Conservation (phyloP, 2,113 vertebrate genomes). For the Gambusia affinis region DNA sequence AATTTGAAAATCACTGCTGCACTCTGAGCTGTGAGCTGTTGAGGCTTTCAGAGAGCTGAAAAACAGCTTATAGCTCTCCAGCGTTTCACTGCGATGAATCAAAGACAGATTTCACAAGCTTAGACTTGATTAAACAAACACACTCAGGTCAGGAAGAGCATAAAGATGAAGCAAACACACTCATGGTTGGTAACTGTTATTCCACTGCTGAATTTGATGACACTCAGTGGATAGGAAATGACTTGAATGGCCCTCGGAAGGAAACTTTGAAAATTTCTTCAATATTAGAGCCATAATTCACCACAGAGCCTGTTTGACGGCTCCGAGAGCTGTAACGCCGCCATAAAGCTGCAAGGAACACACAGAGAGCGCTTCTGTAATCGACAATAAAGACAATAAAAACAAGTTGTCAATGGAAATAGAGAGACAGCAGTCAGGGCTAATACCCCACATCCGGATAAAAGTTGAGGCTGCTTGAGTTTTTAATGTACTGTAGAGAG, state of each 20-base stretch:
- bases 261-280: constrained; percentile 46
- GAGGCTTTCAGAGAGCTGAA: not conserved
- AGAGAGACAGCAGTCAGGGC: constrained; percentile 49
- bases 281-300: constrained; percentile 72
- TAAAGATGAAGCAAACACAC: constrained; percentile 27
- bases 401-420: constrained; percentile 64
- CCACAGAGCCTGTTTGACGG: not conserved
- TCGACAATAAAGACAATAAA: constrained; percentile 75
- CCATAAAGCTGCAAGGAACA: constrained; percentile 68
- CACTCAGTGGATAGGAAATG: constrained; percentile 31
- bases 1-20: not conserved
- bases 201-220: constrained; percentile 42
- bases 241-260: constrained; percentile 58
- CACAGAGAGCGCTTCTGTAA: constrained; percentile 54
- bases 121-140: constrained; percentile 22
- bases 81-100: constrained; percentile 1
- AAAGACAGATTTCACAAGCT: constrained; percentile 1
- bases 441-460: constrained; percentile 64
- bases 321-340: constrained; percentile 33
- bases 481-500: constrained; percentile 73
- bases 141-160: constrained; percentile 23
- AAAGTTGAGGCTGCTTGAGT: constrained; percentile 68
- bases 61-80: not conserved
- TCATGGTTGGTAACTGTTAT: constrained; percentile 38
- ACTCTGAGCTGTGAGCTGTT: not conserved